These are phyloP conservation scores for Orthosia cruda DNA, from an alignment of 2,888 invertebrate genomes.

Conservation along the genomic window DNA sequence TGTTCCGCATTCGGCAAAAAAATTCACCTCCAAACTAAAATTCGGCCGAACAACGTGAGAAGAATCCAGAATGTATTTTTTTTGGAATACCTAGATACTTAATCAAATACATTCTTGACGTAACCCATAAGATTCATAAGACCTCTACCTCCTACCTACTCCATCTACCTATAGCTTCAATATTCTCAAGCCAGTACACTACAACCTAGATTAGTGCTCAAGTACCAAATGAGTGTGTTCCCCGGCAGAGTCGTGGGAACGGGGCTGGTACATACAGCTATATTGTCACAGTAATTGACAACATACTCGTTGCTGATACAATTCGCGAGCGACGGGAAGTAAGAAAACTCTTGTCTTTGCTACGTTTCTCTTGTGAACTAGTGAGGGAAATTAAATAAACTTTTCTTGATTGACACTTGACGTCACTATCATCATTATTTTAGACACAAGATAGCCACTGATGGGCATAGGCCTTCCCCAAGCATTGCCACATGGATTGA, in stretches of 20 bases:
- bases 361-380: constrained; percentile 26
- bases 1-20: no score
- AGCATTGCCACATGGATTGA: no score
- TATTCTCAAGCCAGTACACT: neutral
- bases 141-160: no score
- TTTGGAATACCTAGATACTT: no score
- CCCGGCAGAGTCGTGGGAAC: constrained; percentile 38
- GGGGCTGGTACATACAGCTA: constrained; percentile 22
- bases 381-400: neutral
- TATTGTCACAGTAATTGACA: constrained; percentile 48
- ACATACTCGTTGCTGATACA: constrained; percentile 34
- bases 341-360: constrained; percentile 10
- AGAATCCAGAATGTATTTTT: no score
- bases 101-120: no score
- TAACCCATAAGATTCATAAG: neutral
- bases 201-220: constrained; percentile 11
- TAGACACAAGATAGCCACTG: no score
- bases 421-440: no score
- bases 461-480: no score
- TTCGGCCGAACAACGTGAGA: no score
- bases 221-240: constrained; percentile 16
- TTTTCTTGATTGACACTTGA: no score
- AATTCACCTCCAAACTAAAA: no score
- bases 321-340: constrained; percentile 15
- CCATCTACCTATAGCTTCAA: neutral